Conservation (phyloP, 30 jellyfish, hydroid and myxozoan species). For the Hydractinia symbiolongicarpus region DNA sequence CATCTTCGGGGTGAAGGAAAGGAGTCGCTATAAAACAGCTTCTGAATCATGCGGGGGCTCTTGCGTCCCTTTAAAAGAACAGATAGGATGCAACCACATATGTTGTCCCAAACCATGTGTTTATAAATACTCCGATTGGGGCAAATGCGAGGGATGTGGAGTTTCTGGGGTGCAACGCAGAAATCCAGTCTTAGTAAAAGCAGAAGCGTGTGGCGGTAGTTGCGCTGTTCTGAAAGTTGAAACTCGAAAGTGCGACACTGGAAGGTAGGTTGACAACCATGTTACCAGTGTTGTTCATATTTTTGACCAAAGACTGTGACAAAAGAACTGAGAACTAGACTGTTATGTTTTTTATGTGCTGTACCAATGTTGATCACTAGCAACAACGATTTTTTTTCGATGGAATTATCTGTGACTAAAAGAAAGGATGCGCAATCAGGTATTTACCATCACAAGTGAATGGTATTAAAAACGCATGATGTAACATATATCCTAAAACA, state of each 20-base stretch:
- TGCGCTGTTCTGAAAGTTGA: constrained; percentile 49
- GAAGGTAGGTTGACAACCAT: constrained; percentile 29
- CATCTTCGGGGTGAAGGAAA: neutral
- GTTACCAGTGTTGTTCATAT: neutral
- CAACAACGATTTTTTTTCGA: too few species aligned
- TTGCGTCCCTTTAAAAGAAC: neutral
- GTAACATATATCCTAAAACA: too few species aligned
- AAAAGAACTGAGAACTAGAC: too few species aligned
- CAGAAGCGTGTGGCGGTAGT: constrained; percentile 56
- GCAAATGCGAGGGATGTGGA: constrained; percentile 79
- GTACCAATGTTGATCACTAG: too few species aligned
- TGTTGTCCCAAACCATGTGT: constrained; percentile 68
- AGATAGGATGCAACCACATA: constrained; percentile 45
- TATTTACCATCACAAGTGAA: too few species aligned
- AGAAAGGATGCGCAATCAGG: too few species aligned
- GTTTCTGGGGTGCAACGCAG: constrained; percentile 47
- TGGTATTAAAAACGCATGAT: too few species aligned
- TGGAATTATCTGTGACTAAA: too few species aligned
- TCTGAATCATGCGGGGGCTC: constrained; percentile 22
- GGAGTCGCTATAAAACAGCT: constrained; percentile 13
- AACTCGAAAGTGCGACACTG: constrained; percentile 43
- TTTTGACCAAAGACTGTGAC: too few species aligned
- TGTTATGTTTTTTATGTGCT: too few species aligned
- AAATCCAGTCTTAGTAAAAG: constrained; percentile 35
- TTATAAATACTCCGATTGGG: constrained; percentile 58